Evolutionary conservation across 2,113 vertebrate species (phyloP).

Genomic region (Tringa solitaria): DNA sequence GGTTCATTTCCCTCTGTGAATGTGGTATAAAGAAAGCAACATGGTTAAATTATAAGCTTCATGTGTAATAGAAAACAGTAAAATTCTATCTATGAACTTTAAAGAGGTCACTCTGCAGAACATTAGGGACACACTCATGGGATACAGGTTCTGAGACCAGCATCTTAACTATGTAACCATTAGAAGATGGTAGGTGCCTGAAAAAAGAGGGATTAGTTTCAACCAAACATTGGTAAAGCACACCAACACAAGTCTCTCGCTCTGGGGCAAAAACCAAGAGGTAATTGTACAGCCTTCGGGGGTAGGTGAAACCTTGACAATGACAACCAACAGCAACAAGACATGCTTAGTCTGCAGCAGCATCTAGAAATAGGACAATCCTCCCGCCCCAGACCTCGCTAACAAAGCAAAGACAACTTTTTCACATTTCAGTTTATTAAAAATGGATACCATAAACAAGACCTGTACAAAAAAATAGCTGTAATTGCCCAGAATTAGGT

Average conservation of each 20-base stretch:
- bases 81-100: background rate
- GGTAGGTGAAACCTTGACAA: background rate
- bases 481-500: background rate
- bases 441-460: slow-evolving; percentile 64
- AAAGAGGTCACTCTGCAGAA: background rate
- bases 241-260: background rate
- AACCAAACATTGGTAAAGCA: background rate
- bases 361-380: background rate
- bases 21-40: background rate
- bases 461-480: slow-evolving; percentile 79
- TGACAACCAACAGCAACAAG: background rate
- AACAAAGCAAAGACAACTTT: background rate
- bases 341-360: accelerated
- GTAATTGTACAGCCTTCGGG: background rate
- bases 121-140: background rate
- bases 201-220: background rate
- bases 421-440: slow-evolving; percentile 59
- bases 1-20: background rate
- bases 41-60: background rate
- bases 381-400: background rate
- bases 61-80: background rate
- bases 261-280: background rate
- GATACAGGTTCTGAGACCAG: background rate
- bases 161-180: background rate
- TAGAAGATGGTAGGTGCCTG: background rate